Conservation (phyloP, 2,113 vertebrate genomes). For the Crotalus helleri region DNA sequence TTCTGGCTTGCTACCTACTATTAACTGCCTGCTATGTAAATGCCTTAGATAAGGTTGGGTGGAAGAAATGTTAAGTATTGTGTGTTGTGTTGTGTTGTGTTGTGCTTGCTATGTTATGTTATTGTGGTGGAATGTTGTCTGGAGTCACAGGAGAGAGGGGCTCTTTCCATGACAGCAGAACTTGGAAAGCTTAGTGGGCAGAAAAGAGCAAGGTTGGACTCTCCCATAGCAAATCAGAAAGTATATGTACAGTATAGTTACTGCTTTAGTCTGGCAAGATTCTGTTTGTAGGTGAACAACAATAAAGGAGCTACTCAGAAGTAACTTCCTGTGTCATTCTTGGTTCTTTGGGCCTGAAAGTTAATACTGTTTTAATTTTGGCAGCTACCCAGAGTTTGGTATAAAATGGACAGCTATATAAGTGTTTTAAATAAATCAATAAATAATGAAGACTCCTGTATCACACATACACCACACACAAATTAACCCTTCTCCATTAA, state of each 20-base stretch:
- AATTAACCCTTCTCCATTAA: background rate
- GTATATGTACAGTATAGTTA: no score
- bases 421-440: background rate
- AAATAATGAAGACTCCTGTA: background rate
- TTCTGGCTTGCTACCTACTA: background rate
- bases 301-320: background rate
- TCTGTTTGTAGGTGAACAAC: background rate
- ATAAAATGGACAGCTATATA: background rate
- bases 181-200: no score
- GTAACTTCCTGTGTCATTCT: background rate
- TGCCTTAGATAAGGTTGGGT: background rate
- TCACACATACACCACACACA: background rate
- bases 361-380: background rate
- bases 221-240: no score
- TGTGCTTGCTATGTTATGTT: no score
- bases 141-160: no score
- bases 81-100: no score
- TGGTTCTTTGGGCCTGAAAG: background rate
- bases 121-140: no score
- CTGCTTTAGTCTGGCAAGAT: no score
- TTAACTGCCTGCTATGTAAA: background rate
- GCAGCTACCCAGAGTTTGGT: background rate
- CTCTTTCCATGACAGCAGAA: no score
- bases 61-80: background rate
- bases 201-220: no score